Evolutionary conservation across 2,797 vertebrate genomes (phyloP), one percentile per base, ranked within the genome.

Genomic region (Rallus crepitans): DNA sequence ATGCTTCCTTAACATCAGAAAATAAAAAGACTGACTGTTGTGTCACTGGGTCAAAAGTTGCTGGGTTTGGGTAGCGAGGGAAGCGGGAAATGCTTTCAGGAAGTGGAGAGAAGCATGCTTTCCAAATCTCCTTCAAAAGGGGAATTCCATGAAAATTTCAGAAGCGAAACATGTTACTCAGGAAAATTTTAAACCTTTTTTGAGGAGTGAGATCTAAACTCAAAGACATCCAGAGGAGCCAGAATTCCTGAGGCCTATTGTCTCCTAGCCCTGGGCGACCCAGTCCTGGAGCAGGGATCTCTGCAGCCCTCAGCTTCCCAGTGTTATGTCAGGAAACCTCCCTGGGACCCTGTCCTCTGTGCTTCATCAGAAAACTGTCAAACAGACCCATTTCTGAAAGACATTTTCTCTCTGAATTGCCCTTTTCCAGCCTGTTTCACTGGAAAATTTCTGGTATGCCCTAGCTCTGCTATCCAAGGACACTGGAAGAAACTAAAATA

Each of bases 401-500:
- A 68, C 18, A 1, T 48, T 93, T 94, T 85, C 39, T 28, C 24
- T 87, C 68, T 64, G 48, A 84, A 77, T 82, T 90, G n/a, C 23
- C 33, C 18, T 87, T 87, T 85, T 80, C 68, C 60, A 60, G 6
- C 33, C 63, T 60, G 16, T 77, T 88, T 76, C 42, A 7, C 68
- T 79, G 90, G 81, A 93, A 95, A 96, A 96, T 85, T 94, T 83
- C 71, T 85, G 76, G 47, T 7, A 0, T 84, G 81, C 56, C 7
- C 60, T 59, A 79, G 73, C 55, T 45, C 42, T 88, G 37, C 64
- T 81, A 28, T 50, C 31, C 45, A 87, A 82, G 57, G 66, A 89
- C 33, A 23, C 15, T 40, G 47, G n/a, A 91, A 83, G 69, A 92
- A 94, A 77, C 60, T n/a, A 27, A 94, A 90, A 94, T 52, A 77